These are phyloP conservation scores for Battus philenor DNA, from an alignment of 1,140 invertebrate species.

Conservation along the genomic window DNA sequence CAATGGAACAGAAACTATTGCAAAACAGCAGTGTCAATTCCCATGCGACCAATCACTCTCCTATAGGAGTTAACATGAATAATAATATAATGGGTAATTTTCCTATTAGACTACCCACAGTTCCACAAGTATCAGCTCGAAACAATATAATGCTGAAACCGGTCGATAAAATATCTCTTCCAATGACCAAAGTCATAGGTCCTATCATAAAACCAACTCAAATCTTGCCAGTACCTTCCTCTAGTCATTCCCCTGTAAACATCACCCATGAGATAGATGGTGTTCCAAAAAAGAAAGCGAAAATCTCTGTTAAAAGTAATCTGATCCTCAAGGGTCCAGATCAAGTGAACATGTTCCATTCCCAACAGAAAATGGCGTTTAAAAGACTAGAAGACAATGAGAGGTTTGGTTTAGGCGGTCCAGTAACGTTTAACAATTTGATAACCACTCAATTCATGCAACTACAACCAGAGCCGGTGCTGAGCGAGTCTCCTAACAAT, in stretches of 20 bases:
- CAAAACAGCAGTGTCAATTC: conserved; percentile 49
- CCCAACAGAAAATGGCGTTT: conserved; percentile 68
- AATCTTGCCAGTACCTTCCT: conserved; percentile 58
- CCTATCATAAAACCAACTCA: conserved; percentile 65
- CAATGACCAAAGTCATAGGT: conserved; percentile 54
- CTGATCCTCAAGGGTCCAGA: conserved; percentile 71
- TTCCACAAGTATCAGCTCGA: conserved; percentile 39
- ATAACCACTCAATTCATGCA: conserved; percentile 68
- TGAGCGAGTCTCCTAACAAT: conserved; percentile 50
- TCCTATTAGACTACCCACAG: conserved; percentile 52
- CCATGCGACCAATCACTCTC: conserved; percentile 37
- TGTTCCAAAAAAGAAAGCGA: conserved; percentile 65
- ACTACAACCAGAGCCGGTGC: conserved; percentile 45
- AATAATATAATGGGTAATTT: conserved; percentile 67
- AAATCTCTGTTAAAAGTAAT: conserved; percentile 75
- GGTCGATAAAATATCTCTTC: conserved; percentile 53
- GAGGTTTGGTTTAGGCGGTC: conserved; percentile 48
- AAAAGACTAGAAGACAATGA: conserved; percentile 61
- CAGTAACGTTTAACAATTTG: conserved; percentile 65
- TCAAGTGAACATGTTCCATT: conserved; percentile 67
- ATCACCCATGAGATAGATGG: conserved; percentile 45
- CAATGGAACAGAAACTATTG: conserved; percentile 51
- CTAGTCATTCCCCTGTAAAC: conserved; percentile 58
- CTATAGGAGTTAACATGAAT: conserved; percentile 38
- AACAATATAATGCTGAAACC: conserved; percentile 61